Evolutionary conservation across 2,113 vertebrate genomes (phyloP), one percentile per base, ranked within the genome.

Genomic region (Pungitius pungitius): DNA sequence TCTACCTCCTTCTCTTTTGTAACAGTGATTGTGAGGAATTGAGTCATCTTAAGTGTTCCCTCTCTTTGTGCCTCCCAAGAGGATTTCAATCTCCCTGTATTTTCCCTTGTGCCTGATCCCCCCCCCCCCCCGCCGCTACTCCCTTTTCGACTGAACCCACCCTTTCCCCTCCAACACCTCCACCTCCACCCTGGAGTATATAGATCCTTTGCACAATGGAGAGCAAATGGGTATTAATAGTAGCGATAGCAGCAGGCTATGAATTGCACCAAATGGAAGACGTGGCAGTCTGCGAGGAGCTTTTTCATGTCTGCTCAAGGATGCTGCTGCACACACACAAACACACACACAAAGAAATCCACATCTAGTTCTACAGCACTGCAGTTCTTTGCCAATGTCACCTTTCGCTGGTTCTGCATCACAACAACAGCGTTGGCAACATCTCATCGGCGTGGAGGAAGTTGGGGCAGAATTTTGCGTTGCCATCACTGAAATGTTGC

Each of bases 41-140:
- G 87, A 90, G 90, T 92, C 90, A 92, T 92, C 85, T 88, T 88
- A 89, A 89, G 90, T 89, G 86, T 90, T 92, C 91, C 88, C 90
- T 88, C 82, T 88, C 78, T 84, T 82, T 77, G 78, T 85, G 85
- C 61, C 61, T 91, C 91, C 86, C 70, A 1, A 43, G 87, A 89
- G 88, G 81, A 87, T 85, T 90, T 87, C 82, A 84, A 64, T 78
- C 88, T 81, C 70, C 70, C 66, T 76, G 69, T 54, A 57, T 78
- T 80, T 71, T 83, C 81, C 56, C 71, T 64, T 26, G 27, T 52
- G 45, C 30, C 30, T 30, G 30, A n/a, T 24, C 69, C 12, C 55
- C 26, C 30, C 39, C 5, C 2, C 30, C 30, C 33, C 33, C 33
- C 30, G 1, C 30, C 65, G 18, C 27, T 27, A 57, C 42, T 47